Evolutionary conservation across 2,797 vertebrate genomes (phyloP).

Genomic region (Clamator glandarius): DNA sequence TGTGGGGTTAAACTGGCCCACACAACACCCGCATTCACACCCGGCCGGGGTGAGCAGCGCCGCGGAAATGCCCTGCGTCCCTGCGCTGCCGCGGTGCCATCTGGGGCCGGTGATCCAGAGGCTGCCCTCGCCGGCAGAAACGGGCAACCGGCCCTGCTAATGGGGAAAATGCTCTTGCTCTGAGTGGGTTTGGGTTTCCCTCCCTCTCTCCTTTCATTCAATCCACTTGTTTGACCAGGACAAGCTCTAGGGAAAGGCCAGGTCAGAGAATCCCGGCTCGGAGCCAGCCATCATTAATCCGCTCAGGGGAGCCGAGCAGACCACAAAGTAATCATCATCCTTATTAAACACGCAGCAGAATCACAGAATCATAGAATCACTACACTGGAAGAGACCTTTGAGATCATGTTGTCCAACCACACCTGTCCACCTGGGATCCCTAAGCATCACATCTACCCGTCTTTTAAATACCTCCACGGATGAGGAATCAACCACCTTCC

Average conservation of each 20-base stretch:
- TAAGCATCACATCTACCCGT: too few relatives aligned
- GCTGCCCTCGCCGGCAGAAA: not conserved
- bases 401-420: too few relatives aligned
- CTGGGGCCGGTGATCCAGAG: not conserved
- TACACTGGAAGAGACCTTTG: too few relatives aligned
- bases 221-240: not conserved
- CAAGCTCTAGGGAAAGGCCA: not conserved
- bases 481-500: too few relatives aligned
- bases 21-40: conserved; percentile 66
- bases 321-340: too few relatives aligned
- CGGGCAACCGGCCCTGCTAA: not conserved
- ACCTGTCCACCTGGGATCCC: too few relatives aligned
- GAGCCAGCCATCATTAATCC: too few relatives aligned
- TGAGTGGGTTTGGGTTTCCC: rapidly evolving
- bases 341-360: too few relatives aligned
- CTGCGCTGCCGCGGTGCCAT: not conserved
- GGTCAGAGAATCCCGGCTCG: too few relatives aligned
- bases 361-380: too few relatives aligned
- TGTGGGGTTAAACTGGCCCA: conserved; percentile 1
- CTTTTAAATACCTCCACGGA: too few relatives aligned
- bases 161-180: not conserved
- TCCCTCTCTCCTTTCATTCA: not conserved
- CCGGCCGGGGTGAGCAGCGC: not conserved
- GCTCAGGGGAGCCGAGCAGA: too few relatives aligned
- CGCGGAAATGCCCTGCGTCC: not conserved